Conservation (phyloP, 64 coral and sea anemone genomes). For the Exaiptasia diaphana region DNA sequence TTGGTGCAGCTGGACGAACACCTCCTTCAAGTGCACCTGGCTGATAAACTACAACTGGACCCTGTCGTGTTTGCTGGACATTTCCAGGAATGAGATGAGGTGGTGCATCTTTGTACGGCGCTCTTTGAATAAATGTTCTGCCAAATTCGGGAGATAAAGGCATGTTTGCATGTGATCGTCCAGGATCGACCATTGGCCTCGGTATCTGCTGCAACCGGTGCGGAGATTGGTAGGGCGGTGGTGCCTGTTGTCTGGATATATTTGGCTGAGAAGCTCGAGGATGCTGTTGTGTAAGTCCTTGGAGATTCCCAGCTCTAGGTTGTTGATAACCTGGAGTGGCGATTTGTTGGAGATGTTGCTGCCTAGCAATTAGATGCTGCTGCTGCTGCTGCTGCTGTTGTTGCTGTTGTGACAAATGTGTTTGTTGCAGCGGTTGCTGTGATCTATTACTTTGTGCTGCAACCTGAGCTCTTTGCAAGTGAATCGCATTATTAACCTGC, state of each 20-base stretch:
- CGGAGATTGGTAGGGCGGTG: neutral
- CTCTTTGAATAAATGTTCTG: neutral
- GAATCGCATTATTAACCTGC: too few species aligned
- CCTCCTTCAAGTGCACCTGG: neutral
- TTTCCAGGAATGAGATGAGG: neutral
- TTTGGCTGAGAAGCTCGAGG: neutral
- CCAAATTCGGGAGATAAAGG: neutral
- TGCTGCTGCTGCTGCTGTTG: neutral
- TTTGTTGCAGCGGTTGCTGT: neutral
- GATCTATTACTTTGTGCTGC: neutral
- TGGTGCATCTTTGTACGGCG: neutral
- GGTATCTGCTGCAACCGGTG: neutral
- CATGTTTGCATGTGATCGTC: neutral
- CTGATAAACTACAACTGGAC: neutral
- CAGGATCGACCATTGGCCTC: neutral
- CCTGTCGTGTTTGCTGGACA: neutral
- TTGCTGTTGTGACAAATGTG: neutral
- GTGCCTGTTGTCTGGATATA: neutral
- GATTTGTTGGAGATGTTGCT: constrained; percentile 22
- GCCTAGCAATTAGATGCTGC: too few species aligned
- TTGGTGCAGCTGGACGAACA: neutral
- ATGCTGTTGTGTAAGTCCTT: neutral
- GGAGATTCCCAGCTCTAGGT: neutral
- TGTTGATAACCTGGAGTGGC: neutral
- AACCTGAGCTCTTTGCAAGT: too few species aligned